These are phyloP conservation scores for Clarias magur DNA, from an alignment of 2,113 vertebrate genomes.

Conservation along the genomic window DNA sequence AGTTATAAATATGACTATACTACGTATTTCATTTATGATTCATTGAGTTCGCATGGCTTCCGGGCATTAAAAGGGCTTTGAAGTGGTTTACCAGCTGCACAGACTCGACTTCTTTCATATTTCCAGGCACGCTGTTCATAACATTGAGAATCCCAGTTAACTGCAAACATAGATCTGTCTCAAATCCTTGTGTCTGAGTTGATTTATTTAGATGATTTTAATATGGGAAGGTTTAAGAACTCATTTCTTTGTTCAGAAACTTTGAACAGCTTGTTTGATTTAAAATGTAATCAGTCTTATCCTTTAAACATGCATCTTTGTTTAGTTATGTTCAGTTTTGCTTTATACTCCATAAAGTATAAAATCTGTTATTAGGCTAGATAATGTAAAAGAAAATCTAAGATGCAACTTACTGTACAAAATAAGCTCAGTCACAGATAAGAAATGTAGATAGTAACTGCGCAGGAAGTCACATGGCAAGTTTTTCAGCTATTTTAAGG, in stretches of 20 bases:
- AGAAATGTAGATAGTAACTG: background rate
- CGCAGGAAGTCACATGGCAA: background rate
- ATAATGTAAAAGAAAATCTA: background rate
- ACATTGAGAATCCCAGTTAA: background rate
- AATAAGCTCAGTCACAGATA: background rate
- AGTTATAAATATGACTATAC: conserved; percentile 50
- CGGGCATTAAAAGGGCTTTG: conserved; percentile 22
- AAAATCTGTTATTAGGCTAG: background rate
- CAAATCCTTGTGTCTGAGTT: background rate
- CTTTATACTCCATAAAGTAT: background rate
- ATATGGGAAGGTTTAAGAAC: background rate
- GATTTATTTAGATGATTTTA: background rate
- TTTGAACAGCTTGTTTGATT: conserved; percentile 32
- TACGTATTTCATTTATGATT: conserved; percentile 41
- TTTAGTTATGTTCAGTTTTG: background rate
- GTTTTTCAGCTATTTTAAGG: background rate
- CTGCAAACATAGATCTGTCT: background rate
- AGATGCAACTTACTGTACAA: background rate
- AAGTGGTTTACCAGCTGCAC: conserved; percentile 14
- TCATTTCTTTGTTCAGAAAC: conserved; percentile 4
- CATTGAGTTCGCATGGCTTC: conserved; percentile 19
- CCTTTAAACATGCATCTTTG: background rate
- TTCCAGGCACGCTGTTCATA: conserved; percentile 18
- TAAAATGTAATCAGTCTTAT: conserved; percentile 1
- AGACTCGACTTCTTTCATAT: conserved; percentile 41